These are phyloP conservation scores for Rhynchonycteris naso DNA, from an alignment of 2,797 vertebrate genomes.

Conservation along the genomic window DNA sequence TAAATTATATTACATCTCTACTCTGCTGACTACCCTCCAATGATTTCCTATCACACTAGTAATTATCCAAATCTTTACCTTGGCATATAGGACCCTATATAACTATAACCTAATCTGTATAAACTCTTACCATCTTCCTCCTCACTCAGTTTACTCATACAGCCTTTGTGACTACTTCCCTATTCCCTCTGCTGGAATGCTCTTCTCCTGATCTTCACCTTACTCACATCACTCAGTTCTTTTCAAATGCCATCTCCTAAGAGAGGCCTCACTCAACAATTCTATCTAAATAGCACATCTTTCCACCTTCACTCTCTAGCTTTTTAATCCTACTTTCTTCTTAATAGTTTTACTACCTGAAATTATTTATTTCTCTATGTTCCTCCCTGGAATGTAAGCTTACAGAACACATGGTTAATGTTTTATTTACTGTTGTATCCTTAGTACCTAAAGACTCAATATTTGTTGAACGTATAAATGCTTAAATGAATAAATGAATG, in stretches of 20 bases:
- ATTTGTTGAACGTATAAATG: background rate
- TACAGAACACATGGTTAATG: background rate
- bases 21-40: slow-evolving; percentile 16
- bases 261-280: slow-evolving; percentile 47
- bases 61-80: slow-evolving; percentile 31
- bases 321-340: slow-evolving; percentile 49
- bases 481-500: background rate
- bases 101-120: background rate
- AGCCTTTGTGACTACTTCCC: slow-evolving; percentile 13
- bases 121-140: background rate
- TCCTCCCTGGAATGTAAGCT: slow-evolving; percentile 14
- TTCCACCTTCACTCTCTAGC: slow-evolving; percentile 37
- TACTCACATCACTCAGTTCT: background rate
- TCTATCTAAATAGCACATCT: slow-evolving; percentile 52
- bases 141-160: background rate
- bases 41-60: slow-evolving; percentile 24
- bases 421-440: background rate
- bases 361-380: slow-evolving; percentile 49
- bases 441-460: background rate
- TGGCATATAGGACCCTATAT: background rate
- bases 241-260: slow-evolving; percentile 19
- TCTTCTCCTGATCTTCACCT: slow-evolving; percentile 15
- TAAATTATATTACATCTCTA: background rate
- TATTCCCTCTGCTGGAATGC: background rate
- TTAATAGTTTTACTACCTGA: slow-evolving; percentile 46